Conservation (phyloP, 2,797 vertebrate genomes). For the Paguma larvata region DNA sequence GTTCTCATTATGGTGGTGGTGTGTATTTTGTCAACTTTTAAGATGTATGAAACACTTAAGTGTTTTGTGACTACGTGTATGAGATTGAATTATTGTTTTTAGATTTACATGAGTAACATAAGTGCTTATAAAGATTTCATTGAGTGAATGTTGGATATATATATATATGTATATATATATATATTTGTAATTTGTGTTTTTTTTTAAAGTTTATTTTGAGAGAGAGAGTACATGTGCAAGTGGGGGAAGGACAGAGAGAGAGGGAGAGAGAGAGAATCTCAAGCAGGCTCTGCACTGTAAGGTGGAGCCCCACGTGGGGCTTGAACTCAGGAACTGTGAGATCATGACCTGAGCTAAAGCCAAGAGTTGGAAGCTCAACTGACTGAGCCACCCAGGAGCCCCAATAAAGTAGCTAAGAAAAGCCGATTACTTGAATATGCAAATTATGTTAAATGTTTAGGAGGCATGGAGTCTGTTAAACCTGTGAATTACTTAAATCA, state of each 20-base stretch:
- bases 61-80: not conserved
- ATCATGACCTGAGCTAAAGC: too few species aligned
- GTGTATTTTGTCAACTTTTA: not conserved
- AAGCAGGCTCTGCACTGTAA: too few species aligned
- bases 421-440: slow-evolving; percentile 16
- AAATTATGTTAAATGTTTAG: slow-evolving; percentile 65
- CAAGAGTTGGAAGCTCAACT: too few species aligned
- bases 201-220: too few species aligned
- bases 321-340: too few species aligned
- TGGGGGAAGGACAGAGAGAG: too few species aligned
- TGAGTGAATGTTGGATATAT: not conserved
- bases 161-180: too few species aligned
- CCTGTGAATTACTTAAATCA: slow-evolving; percentile 63
- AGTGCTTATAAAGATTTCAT: slow-evolving; percentile 4
- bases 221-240: too few species aligned
- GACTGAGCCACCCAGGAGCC: too few species aligned
- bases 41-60: slow-evolving; percentile 30
- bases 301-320: too few species aligned
- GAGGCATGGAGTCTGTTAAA: slow-evolving; percentile 47
- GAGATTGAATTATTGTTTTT: slow-evolving; percentile 36
- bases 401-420: not conserved
- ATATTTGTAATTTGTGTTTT: too few species aligned
- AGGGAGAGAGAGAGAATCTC: too few species aligned
- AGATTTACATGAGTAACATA: not conserved
- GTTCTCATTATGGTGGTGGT: not conserved